These are phyloP conservation scores for Sminthurinus aureus DNA, from an alignment of 2,888 invertebrate genomes.

Conservation along the genomic window DNA sequence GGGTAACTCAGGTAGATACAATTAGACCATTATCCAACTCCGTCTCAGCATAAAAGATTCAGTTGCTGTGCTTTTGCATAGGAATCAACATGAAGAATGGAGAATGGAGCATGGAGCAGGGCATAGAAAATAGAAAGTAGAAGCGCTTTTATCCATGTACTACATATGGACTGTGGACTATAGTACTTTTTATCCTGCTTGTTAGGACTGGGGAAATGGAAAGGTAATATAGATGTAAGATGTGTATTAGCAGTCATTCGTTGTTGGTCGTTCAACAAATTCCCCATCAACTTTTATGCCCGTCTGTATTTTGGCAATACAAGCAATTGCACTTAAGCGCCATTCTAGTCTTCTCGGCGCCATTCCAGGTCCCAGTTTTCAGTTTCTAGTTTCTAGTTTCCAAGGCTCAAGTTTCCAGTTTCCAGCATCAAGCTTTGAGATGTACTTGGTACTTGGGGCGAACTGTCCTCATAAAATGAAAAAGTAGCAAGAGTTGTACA, in stretches of 20 bases:
- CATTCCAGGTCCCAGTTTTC: neutral
- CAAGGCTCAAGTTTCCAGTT: too few relatives aligned
- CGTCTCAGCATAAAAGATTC: too few relatives aligned
- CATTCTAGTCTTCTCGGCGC: neutral
- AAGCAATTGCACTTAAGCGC: conserved; percentile 48
- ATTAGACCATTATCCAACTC: neutral
- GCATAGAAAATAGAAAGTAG: neutral
- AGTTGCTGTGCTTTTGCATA: neutral
- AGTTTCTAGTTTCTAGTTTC: neutral
- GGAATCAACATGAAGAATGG: neutral
- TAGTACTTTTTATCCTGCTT: too few relatives aligned
- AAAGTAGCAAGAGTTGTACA: too few relatives aligned
- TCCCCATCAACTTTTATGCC: conserved; percentile 47
- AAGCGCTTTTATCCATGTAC: too few relatives aligned
- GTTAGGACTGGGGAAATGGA: neutral
- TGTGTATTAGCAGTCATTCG: neutral
- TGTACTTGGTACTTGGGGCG: too few relatives aligned
- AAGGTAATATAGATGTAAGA: neutral
- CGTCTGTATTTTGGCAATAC: conserved; percentile 47
- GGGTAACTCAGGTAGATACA: neutral
- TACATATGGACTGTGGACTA: too few relatives aligned
- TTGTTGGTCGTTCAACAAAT: conserved; percentile 9
- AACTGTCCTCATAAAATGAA: too few relatives aligned
- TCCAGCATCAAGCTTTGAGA: too few relatives aligned
- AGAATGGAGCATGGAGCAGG: neutral